Conservation (phyloP, 2,888 invertebrate species). For the Bellardia pandia region DNA sequence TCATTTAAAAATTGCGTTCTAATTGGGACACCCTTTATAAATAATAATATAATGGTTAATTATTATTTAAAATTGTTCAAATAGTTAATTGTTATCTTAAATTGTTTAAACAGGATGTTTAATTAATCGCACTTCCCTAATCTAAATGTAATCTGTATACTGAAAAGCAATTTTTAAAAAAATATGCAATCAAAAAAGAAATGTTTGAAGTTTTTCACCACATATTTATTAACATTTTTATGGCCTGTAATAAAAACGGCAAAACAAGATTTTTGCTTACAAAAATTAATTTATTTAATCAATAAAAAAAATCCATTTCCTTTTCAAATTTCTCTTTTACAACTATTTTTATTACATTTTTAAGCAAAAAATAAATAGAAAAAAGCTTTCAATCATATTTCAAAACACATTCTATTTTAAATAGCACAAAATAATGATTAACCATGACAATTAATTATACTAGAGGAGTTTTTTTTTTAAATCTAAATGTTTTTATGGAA, state of each 20-base stretch:
- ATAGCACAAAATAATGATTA: not conserved
- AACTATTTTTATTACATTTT: slow-evolving; percentile 19
- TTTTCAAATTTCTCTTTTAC: slow-evolving; percentile 15
- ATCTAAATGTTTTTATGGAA: slow-evolving; percentile 5
- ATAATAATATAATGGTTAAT: no score
- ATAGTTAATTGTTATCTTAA: no score
- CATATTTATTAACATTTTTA: not conserved
- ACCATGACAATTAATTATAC: not conserved
- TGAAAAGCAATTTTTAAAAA: not conserved
- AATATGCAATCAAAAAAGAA: not conserved
- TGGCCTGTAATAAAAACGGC: not conserved
- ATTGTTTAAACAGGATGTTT: no score
- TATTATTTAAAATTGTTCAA: no score
- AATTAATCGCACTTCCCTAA: no score
- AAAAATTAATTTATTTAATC: slow-evolving; percentile 14
- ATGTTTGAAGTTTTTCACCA: not conserved
- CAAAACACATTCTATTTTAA: not conserved
- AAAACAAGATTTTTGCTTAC: slow-evolving; percentile 5
- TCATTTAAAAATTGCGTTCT: no score
- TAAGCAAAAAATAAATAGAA: not conserved
- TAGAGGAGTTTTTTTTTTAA: not conserved
- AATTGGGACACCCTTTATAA: no score
- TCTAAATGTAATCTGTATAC: no score
- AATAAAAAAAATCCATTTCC: slow-evolving; percentile 26
- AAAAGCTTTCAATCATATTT: slow-evolving; percentile 18